Base-by-base conservation (phyloP, 2,797 vertebrate species). In the Mormyrus hasselquistii region DNA sequence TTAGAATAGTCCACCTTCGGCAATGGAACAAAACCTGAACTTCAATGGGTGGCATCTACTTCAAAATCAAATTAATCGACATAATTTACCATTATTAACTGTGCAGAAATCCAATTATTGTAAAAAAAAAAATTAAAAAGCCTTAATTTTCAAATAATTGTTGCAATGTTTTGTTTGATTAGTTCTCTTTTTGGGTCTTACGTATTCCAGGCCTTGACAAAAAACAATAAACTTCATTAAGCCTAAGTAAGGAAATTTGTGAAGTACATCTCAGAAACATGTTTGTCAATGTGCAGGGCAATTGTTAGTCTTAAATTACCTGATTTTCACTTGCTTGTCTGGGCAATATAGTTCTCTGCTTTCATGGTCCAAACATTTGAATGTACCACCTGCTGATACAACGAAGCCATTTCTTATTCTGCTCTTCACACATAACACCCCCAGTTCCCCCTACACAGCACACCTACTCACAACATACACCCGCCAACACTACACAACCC, bases 381-480 rank as follows among this genome's bases (percentile, higher is more conserved):
- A 50, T 55, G 52, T 2, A 50, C 52, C 14, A 57, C 25, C 44
- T 19, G 79, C 38, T 49, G n/a, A 49, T 25, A 86, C 25, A 14
- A 53, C 22, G 1, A 34, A 44, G 53, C 85, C 34, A 55, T 38
- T 87, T 87, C 53, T 59, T 87, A 69, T 87, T 4, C 0, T 47
- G 73, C 0, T 89, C 92, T 4, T 90, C 29, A 29, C 52, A 59
- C 85, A 59, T 87, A 87, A 59, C 92, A 3, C 93, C 47, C 59
- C 90, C 89, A 93, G 88, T 89, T 90, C 76, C 53, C 91, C 89
- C 41, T 93, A 95, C 69, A 94, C 85, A 87, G 16, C 85, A 87
- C 85, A 87, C 85, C 85, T 87, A 87, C 85, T 44, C 85, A 87
- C 85, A 34, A n/a, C 29, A 29, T n/a, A 41, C 53, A 52, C 52